These are phyloP conservation scores for Apus apus DNA, from an alignment of 2,113 vertebrate genomes.

Conservation along the genomic window DNA sequence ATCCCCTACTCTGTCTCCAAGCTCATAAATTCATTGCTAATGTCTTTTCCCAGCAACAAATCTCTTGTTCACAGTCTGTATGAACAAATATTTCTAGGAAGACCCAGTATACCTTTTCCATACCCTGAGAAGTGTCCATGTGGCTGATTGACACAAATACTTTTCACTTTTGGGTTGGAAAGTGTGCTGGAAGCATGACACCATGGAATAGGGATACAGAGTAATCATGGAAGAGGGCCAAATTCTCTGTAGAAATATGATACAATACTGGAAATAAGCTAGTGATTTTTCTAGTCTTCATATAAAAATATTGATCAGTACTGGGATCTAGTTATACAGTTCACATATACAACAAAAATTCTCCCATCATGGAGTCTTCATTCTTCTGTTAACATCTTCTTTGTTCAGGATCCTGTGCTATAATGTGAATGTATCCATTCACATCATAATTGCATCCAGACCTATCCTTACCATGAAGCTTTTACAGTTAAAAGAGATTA, in stretches of 20 bases:
- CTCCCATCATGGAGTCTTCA: neutral
- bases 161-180: neutral
- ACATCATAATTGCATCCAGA: neutral
- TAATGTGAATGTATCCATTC: neutral
- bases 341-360: neutral
- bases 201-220: neutral
- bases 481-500: neutral
- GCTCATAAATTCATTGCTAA: neutral
- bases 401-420: neutral
- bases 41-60: neutral
- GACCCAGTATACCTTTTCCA: neutral
- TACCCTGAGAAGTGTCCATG: neutral
- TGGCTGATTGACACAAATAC: neutral
- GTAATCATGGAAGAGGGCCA: neutral
- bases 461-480: neutral
- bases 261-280: neutral
- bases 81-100: neutral
- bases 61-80: neutral
- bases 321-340: neutral
- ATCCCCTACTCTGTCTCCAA: neutral
- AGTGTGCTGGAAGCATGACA: neutral
- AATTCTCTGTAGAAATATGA: neutral
- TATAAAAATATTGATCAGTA: neutral
- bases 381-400: neutral
- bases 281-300: neutral